phyloP scores from a whole-genome alignment of 2,797 vertebrate species.

The Phoeniculus purpureus region DNA sequence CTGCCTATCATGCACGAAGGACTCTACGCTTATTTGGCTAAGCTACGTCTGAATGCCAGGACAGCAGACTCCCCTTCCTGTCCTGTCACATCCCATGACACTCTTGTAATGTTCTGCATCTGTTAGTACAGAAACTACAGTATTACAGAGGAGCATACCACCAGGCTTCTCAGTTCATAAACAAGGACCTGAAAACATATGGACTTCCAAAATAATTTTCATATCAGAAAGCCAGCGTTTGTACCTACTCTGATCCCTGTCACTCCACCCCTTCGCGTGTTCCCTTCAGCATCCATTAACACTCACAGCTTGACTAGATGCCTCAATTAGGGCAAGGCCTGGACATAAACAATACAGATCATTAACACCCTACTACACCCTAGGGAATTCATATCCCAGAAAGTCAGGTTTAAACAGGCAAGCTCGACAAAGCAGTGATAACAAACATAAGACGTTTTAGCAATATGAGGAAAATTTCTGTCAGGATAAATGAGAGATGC shows the following conservation, averaged over 20 bases:
- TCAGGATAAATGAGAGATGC: background rate
- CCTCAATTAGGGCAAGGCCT: background rate
- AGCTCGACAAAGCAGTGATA: background rate
- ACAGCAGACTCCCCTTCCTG: background rate
- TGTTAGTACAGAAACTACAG: background rate
- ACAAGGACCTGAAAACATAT: background rate
- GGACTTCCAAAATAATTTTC: background rate
- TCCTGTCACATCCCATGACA: background rate
- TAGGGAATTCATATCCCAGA: background rate
- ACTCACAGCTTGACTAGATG: background rate
- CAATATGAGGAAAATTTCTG: background rate
- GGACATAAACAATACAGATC: background rate
- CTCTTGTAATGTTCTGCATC: background rate
- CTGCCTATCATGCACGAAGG: rapidly evolving
- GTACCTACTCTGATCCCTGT: background rate
- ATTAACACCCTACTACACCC: background rate
- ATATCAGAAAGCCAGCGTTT: background rate
- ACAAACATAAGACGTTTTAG: background rate
- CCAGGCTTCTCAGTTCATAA: background rate
- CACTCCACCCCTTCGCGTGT: background rate
- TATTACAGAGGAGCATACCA: background rate
- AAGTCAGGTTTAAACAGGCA: background rate
- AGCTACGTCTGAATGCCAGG: background rate
- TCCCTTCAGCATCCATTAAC: background rate
- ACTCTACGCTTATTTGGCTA: background rate